A percentile compares a stretch with the other conserved stretches of the same genome.
Conservation (phyloP, 2,113 vertebrate genomes). For the Mystacornis crossleyi region DNA sequence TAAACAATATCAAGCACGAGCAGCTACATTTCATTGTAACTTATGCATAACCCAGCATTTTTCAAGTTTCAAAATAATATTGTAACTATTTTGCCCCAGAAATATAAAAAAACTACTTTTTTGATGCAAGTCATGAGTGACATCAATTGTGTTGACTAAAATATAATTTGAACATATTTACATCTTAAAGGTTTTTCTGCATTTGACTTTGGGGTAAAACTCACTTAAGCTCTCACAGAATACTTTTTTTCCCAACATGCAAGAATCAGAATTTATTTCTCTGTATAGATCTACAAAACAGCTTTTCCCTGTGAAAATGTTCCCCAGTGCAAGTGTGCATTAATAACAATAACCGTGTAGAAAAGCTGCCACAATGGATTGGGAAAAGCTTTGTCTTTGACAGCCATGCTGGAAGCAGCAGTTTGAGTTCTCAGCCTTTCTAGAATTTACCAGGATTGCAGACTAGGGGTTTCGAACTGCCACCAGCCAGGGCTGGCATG, state of each 20-base stretch:
- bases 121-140: background rate
- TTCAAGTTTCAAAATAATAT: background rate
- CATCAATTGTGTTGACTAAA: background rate
- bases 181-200: background rate
- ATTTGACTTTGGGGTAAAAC: background rate
- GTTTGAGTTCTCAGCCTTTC: background rate
- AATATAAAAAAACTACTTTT: background rate
- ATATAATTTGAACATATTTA: background rate
- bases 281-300: background rate
- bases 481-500: background rate
- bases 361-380: background rate
- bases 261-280: background rate
- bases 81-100: background rate
- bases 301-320: background rate
- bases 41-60: background rate
- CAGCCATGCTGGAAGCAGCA: accelerated
- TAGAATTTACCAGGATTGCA: background rate
- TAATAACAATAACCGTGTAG: background rate
- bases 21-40: background rate
- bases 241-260: background rate
- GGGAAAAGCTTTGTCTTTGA: background rate
- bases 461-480: background rate
- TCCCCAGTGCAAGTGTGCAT: background rate
- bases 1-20: background rate
- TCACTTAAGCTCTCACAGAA: background rate